These are phyloP conservation scores for Drosophila bocqueti DNA, from an alignment of 1,140 invertebrate genomes.

Conservation along the genomic window DNA sequence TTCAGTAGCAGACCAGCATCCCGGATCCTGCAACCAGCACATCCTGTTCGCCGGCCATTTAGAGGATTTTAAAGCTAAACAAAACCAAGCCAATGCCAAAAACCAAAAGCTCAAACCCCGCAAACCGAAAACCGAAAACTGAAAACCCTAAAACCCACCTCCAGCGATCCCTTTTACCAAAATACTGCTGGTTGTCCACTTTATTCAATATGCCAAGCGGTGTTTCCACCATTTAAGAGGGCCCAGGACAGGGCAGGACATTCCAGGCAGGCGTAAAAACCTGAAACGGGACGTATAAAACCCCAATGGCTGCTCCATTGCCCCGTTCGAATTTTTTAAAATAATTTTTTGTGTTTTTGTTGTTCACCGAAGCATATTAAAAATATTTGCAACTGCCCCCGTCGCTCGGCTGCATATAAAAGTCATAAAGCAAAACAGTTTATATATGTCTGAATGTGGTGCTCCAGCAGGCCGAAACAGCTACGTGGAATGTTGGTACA, in stretches of 20 bases:
- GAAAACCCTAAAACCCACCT: neutral
- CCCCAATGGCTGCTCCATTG: slow-evolving; percentile 29
- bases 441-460: slow-evolving; percentile 52
- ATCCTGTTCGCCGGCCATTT: slow-evolving; percentile 54
- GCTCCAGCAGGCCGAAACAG: slow-evolving; percentile 21
- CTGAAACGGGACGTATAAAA: slow-evolving; percentile 45
- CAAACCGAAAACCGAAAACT: slow-evolving; percentile 1
- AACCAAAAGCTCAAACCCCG: slow-evolving; percentile 17
- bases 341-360: slow-evolving; percentile 27
- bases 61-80: slow-evolving; percentile 69
- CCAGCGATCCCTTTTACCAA: slow-evolving; percentile 16
- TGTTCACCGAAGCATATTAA: slow-evolving; percentile 73
- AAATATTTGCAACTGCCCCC: slow-evolving; percentile 68
- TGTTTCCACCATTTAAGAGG: slow-evolving; percentile 42
- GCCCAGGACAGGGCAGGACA: neutral
- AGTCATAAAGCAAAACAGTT: slow-evolving; percentile 82
- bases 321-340: slow-evolving; percentile 36
- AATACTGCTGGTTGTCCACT: slow-evolving; percentile 59
- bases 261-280: slow-evolving; percentile 49
- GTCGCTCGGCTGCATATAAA: slow-evolving; percentile 63
- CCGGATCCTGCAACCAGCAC: slow-evolving; percentile 22
- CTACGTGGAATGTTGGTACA: neutral
- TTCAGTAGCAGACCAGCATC: slow-evolving; percentile 17
- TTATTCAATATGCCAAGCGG: slow-evolving; percentile 67
- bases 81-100: slow-evolving; percentile 29